phyloP scores from a whole-genome alignment of 2,113 vertebrate genomes.

The Scopus umbretta region DNA sequence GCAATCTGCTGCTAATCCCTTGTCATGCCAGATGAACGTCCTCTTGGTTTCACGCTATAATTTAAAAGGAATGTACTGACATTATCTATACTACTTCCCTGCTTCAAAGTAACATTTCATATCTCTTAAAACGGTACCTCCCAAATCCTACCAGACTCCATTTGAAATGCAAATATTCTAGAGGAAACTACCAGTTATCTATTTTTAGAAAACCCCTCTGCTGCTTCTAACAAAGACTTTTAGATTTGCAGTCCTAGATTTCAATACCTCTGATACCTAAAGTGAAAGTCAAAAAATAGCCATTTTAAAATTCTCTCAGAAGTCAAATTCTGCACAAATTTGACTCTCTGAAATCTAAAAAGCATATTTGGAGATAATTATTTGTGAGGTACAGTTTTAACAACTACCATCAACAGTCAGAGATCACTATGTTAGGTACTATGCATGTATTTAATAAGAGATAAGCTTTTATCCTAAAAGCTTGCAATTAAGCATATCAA shows the following conservation, averaged over 20 bases:
- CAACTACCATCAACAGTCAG: background rate
- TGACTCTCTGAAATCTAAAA: background rate
- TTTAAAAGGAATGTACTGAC: background rate
- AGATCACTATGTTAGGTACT: background rate
- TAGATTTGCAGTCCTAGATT: background rate
- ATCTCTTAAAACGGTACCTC: background rate
- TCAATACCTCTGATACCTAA: background rate
- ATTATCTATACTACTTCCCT: background rate
- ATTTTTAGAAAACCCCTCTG: constrained; percentile 15
- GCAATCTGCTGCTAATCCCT: background rate
- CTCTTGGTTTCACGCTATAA: background rate
- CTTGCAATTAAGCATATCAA: constrained; percentile 45
- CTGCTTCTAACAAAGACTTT: background rate
- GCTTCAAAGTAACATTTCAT: background rate
- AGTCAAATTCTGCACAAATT: background rate
- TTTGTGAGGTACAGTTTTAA: no score
- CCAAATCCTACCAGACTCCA: background rate
- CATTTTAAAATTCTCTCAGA: background rate
- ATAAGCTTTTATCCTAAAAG: constrained; percentile 32
- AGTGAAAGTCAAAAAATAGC: background rate
- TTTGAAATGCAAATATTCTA: constrained; percentile 22
- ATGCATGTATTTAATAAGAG: background rate
- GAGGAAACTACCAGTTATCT: background rate
- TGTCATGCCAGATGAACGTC: background rate
- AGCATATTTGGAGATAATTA: background rate